Percentiles rank a stretch among this genome's conserved stretches.
phyloP scores from a whole-genome alignment of 30 jellyfish, hydroid and myxozoan species.

The Pelagia noctiluca region DNA sequence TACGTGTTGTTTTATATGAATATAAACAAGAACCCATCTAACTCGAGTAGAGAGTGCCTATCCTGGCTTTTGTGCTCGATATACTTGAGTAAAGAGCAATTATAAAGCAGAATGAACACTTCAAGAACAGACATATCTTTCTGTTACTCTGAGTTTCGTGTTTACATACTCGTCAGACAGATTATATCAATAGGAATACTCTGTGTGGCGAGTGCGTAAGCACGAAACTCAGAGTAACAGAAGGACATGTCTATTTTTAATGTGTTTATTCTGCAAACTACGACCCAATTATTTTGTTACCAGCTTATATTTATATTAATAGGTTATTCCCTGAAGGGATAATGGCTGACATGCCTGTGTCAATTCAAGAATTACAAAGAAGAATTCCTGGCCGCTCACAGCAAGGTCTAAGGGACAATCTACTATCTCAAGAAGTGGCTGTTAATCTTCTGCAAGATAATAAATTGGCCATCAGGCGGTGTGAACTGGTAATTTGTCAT shows the following conservation, averaged over 20 bases:
- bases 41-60: no score
- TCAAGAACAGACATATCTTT: no score
- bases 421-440: conserved; percentile 97
- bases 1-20: no score
- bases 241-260: no score
- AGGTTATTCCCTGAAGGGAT: conserved; percentile 70
- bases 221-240: no score
- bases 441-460: conserved; percentile 94
- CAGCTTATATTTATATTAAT: not conserved
- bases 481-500: conserved; percentile 97
- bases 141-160: no score
- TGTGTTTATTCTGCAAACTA: not conserved
- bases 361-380: conserved; percentile 87
- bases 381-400: conserved; percentile 95
- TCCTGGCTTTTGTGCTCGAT: no score
- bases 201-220: not conserved
- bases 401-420: conserved; percentile 67
- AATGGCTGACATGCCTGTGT: conserved; percentile 95
- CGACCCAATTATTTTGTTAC: not conserved
- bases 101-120: no score
- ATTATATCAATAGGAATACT: no score
- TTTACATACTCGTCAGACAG: no score
- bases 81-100: no score
- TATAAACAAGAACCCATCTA: no score
- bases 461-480: conserved; percentile 85